These are phyloP conservation scores for Xylota segnis DNA, from an alignment of 2,888 invertebrate species.

Conservation along the genomic window DNA sequence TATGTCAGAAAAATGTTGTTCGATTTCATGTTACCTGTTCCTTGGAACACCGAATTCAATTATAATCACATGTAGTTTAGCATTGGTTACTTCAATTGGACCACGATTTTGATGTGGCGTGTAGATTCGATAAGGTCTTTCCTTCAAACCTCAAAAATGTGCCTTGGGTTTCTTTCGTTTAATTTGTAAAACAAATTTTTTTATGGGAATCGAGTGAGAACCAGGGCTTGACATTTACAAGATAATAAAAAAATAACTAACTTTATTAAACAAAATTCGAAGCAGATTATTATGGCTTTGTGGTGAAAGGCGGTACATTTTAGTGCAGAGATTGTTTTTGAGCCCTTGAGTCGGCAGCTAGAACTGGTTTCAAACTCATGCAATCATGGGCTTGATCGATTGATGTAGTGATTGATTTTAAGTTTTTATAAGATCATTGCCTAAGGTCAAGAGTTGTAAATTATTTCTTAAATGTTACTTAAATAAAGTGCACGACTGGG, in stretches of 20 bases:
- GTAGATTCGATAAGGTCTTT: neutral
- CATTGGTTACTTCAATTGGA: conserved; percentile 3
- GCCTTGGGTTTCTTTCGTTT: neutral
- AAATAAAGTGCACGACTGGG: too few relatives aligned
- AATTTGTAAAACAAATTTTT: conserved; percentile 1
- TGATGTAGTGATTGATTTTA: neutral
- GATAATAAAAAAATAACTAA: neutral
- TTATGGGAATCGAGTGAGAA: neutral
- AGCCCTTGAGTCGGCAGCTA: conserved; percentile 5
- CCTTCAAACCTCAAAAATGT: conserved; percentile 1
- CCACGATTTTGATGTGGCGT: neutral
- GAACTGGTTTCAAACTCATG: conserved; percentile 1
- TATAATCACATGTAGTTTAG: neutral
- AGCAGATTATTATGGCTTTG: neutral
- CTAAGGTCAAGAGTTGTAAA: conserved; percentile 2
- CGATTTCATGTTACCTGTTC: neutral
- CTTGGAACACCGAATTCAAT: conserved; percentile 4
- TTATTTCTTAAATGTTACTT: too few relatives aligned
- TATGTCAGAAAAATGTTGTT: conserved; percentile 15
- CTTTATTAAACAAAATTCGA: neutral
- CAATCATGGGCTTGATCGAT: neutral
- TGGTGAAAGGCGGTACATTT: neutral
- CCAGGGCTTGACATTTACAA: neutral
- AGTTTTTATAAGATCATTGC: conserved; percentile 6
- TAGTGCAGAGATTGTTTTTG: neutral